Evolutionary conservation across 2,888 invertebrate species (phyloP).

Genomic region (Mesorhabditis sp.): DNA sequence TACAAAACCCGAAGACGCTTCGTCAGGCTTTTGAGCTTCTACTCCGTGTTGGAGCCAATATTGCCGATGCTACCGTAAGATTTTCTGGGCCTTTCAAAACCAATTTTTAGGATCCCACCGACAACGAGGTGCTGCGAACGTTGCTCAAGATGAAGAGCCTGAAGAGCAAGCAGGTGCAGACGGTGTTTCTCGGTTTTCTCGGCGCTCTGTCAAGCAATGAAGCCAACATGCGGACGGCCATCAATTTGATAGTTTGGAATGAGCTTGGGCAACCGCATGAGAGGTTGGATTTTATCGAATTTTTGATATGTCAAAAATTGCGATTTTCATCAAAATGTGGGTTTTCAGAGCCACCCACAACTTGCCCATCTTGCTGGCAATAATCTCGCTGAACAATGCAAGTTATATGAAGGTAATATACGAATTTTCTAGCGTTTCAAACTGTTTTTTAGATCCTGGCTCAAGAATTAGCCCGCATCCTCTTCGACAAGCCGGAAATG

Average conservation of each 20-base stretch:
- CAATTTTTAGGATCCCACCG: slow-evolving; percentile 61
- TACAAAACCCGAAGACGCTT: slow-evolving; percentile 80
- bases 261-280: no score
- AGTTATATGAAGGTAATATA: neutral
- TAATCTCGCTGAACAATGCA: neutral
- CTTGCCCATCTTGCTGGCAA: neutral
- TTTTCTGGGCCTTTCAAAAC: neutral
- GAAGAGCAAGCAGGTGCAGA: slow-evolving; percentile 77
- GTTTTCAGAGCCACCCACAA: neutral
- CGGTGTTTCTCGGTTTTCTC: neutral
- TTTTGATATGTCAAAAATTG: no score
- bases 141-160: slow-evolving; percentile 79
- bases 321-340: no score
- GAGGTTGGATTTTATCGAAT: no score
- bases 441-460: neutral
- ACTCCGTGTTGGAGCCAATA: slow-evolving; percentile 84
- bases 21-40: slow-evolving; percentile 86
- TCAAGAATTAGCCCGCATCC: neutral
- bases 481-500: neutral
- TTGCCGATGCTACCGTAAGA: slow-evolving; percentile 65
- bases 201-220: no score
- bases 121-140: slow-evolving; percentile 75
- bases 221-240: no score
- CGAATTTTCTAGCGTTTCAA: neutral
- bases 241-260: no score